Conservation (phyloP, 1,140 invertebrate species). For the Drusus annulatus region DNA sequence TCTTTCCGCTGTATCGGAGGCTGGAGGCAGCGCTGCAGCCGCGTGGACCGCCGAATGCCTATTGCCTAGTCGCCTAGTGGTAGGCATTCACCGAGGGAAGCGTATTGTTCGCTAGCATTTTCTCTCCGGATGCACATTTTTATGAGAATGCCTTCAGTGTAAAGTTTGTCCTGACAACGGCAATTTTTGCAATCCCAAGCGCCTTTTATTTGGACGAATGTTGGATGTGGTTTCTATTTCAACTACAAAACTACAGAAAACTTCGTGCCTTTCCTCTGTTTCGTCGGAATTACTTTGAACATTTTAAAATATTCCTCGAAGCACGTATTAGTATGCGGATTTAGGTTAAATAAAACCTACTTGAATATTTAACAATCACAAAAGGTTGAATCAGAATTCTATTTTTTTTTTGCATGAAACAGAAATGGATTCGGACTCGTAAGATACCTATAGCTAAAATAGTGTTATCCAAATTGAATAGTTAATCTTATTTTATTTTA, state of each 20-base stretch:
- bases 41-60: slow-evolving; percentile 39
- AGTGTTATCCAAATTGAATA: not conserved
- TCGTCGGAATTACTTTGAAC: too few species aligned
- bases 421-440: not conserved
- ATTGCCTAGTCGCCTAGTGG: too few species aligned
- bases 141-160: slow-evolving; percentile 29
- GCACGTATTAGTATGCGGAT: too few species aligned
- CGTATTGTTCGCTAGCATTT: slow-evolving; percentile 47
- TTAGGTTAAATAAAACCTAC: too few species aligned
- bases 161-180: slow-evolving; percentile 32
- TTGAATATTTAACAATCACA: too few species aligned
- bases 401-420: too few species aligned
- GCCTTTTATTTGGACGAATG: slow-evolving; percentile 12
- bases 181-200: slow-evolving; percentile 29
- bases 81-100: slow-evolving; percentile 13
- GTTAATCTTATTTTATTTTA: too few species aligned
- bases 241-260: not conserved
- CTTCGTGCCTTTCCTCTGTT: too few species aligned
- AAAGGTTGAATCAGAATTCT: too few species aligned
- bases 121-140: slow-evolving; percentile 46
- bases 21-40: not conserved
- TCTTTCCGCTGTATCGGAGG: not conserved
- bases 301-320: too few species aligned
- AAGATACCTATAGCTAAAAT: not conserved
- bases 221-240: slow-evolving; percentile 19